phyloP scores from a whole-genome alignment of 2,113 vertebrate genomes.

The Herpetotheres cachinnans region DNA sequence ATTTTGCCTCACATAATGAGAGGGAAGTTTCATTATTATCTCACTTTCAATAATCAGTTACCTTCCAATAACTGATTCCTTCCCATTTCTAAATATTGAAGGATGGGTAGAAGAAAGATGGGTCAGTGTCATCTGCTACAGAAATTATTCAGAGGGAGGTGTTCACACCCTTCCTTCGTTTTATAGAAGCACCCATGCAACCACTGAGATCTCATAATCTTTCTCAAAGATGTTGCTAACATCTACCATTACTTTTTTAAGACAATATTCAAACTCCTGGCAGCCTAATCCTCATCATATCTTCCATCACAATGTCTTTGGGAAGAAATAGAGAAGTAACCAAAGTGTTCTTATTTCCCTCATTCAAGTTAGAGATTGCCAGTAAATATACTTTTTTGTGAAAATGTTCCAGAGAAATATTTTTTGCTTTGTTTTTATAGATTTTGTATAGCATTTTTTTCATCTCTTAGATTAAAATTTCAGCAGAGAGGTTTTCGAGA shows the following conservation, averaged over 20 bases:
- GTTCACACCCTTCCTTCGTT: background rate
- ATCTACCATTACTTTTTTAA: background rate
- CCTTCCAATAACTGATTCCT: background rate
- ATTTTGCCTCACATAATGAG: background rate
- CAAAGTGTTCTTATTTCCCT: background rate
- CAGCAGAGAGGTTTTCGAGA: background rate
- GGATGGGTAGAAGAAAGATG: background rate
- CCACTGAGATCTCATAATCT: background rate
- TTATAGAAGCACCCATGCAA: background rate
- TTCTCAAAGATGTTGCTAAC: background rate
- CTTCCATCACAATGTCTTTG: background rate
- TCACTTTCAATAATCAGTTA: background rate
- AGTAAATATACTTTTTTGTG: background rate
- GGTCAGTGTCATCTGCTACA: background rate
- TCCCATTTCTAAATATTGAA: background rate
- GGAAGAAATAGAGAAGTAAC: background rate
- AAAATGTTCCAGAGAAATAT: background rate
- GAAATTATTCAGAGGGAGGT: background rate
- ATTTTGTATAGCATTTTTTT: background rate
- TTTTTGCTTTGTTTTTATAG: background rate
- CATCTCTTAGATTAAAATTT: background rate
- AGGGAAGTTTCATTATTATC: background rate
- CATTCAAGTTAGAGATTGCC: background rate
- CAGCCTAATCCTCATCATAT: background rate
- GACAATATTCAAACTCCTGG: background rate